phyloP scores from a whole-genome alignment of 2,113 vertebrate genomes.

The Laticauda laticaudata region DNA sequence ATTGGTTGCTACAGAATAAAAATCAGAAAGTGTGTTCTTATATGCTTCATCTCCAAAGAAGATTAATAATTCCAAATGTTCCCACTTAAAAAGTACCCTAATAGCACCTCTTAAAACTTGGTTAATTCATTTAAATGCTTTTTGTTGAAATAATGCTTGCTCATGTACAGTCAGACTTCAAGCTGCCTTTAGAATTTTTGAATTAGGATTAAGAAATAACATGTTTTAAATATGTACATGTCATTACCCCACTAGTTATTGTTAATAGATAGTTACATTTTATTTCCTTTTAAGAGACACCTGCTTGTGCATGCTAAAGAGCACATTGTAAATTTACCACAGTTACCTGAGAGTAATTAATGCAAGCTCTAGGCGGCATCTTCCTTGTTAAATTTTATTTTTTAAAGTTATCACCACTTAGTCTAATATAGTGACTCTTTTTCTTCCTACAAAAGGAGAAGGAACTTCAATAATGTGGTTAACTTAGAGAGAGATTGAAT shows the following conservation, averaged over 20 bases:
- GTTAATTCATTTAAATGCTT: neutral
- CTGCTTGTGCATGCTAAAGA: constrained; percentile 48
- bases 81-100: neutral
- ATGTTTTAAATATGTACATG: constrained; percentile 49
- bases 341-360: constrained; percentile 46
- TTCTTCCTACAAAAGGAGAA: neutral
- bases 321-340: constrained; percentile 44
- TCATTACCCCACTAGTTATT: constrained; percentile 34
- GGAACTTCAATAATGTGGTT: neutral
- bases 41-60: neutral
- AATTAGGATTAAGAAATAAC: constrained; percentile 44
- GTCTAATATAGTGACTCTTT: neutral
- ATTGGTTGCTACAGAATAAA: neutral
- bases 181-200: constrained; percentile 34
- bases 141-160: neutral
- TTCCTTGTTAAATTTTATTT: constrained; percentile 53
- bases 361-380: constrained; percentile 48
- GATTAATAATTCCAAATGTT: neutral
- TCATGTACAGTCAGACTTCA: neutral
- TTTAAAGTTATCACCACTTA: neutral
- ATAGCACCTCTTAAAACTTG: neutral
- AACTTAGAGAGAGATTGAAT: neutral
- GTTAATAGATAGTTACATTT: constrained; percentile 52
- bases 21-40: neutral
- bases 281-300: constrained; percentile 41